Base-by-base conservation (phyloP, 2,797 vertebrate species). In the Capromys pilorides region DNA sequence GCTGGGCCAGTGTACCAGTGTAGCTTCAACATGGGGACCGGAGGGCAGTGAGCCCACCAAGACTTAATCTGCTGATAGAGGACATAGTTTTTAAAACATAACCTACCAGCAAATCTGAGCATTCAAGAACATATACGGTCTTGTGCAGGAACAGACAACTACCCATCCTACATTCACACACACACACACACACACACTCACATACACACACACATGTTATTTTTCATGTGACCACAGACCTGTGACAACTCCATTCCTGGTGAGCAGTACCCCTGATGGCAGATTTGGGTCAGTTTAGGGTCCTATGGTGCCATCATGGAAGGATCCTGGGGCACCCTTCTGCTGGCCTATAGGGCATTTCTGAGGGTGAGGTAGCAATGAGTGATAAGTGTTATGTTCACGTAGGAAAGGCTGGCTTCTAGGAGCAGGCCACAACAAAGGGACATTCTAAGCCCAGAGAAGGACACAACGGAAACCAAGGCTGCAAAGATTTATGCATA, bases 61-160 rank as follows among this genome's bases (percentile, higher is more conserved):
- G n/a, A 22, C 75, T 75, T 67, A 41, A 82, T 88, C 57, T 83
- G 69, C 75, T 41, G 59, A 45, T 36, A n/a, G 66, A 83, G n/a
- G 12, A 64, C 71, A 39, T 31, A 18, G 14, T n/a, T 89, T 93
- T 89, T 61, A 79, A 67, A 92, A 95, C 39, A 88, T 85, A 31
- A 83, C 61, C 24, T n/a, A 21, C 80, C 67, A 78, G 88, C 81
- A 94, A 83, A 82, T 90, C 21, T 28, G 69, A 86, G 45, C 36
- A 51, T 31, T n/a, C 45, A 41, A 86, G 86, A n/a, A 82, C 12
- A 75, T 18, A 80, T 64, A 28, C 11, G 80, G 31, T 88, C 41
- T 36, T 90, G 67, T 91, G 66, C 39, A 78, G 88, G 80, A 64
- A 83, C 88, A 94, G 77, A 73, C 33, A 64, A 13, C 36, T 93